These are phyloP conservation scores for Dreissena polymorpha DNA, from an alignment of 1,140 invertebrate genomes.

Conservation along the genomic window DNA sequence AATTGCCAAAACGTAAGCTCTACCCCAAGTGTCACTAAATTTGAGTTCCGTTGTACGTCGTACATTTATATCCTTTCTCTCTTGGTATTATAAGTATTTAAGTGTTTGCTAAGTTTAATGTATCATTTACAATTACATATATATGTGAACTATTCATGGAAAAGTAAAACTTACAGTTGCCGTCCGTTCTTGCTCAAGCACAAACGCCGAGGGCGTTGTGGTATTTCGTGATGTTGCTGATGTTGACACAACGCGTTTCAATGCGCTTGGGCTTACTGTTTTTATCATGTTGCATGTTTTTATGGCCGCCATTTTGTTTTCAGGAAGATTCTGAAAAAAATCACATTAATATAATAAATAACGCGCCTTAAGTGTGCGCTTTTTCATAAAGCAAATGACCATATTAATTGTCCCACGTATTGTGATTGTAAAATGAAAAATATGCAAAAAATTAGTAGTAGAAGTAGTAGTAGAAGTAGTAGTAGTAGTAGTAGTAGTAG, in stretches of 20 bases:
- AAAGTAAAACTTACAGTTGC: constrained; percentile 33
- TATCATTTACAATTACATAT: background rate
- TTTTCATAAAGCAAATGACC: no score
- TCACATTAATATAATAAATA: no score
- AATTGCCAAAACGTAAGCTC: background rate
- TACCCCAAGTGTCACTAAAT: background rate
- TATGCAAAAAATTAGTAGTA: no score
- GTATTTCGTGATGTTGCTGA: constrained; percentile 18
- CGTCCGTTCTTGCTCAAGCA: constrained; percentile 8
- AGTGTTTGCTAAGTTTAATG: background rate
- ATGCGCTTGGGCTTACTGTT: constrained; percentile 7
- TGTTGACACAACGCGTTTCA: constrained; percentile 47
- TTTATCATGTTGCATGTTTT: constrained; percentile 33
- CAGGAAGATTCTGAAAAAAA: no score
- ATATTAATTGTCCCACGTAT: no score
- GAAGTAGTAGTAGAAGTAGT: background rate
- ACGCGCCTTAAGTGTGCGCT: no score
- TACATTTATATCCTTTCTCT: background rate
- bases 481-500: background rate
- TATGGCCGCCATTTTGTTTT: constrained; percentile 38
- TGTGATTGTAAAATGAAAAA: no score
- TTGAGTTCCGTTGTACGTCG: background rate
- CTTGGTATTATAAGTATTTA: background rate
- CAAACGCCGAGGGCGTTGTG: constrained; percentile 11
- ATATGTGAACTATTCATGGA: background rate